Evolutionary conservation across 2,888 invertebrate species (phyloP), one percentile per base, ranked within the genome.

Genomic region (Acanthosepion lycidas): DNA sequence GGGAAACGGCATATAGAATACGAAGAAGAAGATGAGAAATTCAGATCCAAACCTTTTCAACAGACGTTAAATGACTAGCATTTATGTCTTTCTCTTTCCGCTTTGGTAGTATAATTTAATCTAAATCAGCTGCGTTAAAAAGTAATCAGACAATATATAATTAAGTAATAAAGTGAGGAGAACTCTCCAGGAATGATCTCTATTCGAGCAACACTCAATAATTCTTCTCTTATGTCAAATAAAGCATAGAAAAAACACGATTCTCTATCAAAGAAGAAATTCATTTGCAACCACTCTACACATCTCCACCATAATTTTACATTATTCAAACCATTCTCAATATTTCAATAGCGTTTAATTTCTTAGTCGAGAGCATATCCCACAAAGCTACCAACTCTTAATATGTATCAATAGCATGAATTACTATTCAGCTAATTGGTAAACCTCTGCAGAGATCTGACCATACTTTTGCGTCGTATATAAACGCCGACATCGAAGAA

Each of bases 291-390:
- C 23, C 78, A 4, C 78, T 33, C 26, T 78, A n/a, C 26, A 28
- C 78, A n/a, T 12, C 78, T 6, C 18, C 15, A 28, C 15, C 78
- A 78, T 78, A 78, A 33, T 78, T 78, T 33, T 33, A 23, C 78
- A 78, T 78, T 78, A 78, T 78, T 78, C 78, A 78, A 33, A 2
- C 78, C 78, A 33, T 15, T 78, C 78, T 78, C n/a, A n/a, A 78
- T 78, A 78, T n/a, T 78, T 78, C 78, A 78, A 78, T 78, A 78
- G 78, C 15, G n/a, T 78, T 78, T 78, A 78, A 78, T 78, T 78
- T 78, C 78, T 78, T n/a, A 78, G n/a, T 33, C 15, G 78, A 15
- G 15, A 33, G 15, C 23, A 20, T 15, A n/a, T n/a, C 3, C n/a
- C 78, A n/a, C 78, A 78, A 78, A n/a, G 78, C n/a, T 78, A 78